Evolutionary conservation across 23 tunicate species (phyloP).

Genomic region (Ciona savignyi): DNA sequence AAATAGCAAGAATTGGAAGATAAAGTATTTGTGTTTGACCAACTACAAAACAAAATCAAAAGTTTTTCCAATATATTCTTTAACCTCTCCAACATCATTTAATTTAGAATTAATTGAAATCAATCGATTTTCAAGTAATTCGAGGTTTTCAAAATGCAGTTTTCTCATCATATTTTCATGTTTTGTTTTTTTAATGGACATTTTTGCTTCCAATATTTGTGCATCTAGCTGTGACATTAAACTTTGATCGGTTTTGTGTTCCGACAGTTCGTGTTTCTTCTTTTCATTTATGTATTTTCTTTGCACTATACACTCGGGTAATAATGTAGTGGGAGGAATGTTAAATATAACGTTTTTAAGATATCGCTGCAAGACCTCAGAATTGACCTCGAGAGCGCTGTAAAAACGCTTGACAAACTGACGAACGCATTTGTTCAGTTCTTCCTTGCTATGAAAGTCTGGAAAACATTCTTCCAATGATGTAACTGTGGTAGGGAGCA

Average conservation of each 20-base stretch:
- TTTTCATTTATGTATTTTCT: neutral
- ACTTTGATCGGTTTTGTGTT: too few species aligned
- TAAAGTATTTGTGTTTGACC: too few species aligned
- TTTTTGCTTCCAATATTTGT: too few species aligned
- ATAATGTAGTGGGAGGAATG: constrained; percentile 7
- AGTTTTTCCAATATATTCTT: neutral
- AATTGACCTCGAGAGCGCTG: constrained; percentile 12
- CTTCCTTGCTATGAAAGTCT: neutral
- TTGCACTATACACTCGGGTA: neutral
- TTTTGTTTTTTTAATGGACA: neutral
- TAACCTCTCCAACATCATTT: neutral
- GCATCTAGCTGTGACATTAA: too few species aligned
- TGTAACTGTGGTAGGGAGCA: constrained; percentile 11
- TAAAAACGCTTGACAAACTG: constrained; percentile 28
- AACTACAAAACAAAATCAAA: neutral
- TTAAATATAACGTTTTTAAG: constrained; percentile 13
- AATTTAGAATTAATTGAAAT: neutral
- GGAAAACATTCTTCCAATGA: constrained; percentile 1
- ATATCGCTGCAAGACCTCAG: constrained; percentile 34
- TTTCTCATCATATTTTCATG: neutral
- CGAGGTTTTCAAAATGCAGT: neutral
- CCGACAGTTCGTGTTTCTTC: too few species aligned
- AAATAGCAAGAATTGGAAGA: neutral
- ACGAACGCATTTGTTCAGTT: constrained; percentile 7
- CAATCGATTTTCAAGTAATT: neutral